Conservation (phyloP, 2,797 vertebrate species). For the Thalassophryne amazonica region DNA sequence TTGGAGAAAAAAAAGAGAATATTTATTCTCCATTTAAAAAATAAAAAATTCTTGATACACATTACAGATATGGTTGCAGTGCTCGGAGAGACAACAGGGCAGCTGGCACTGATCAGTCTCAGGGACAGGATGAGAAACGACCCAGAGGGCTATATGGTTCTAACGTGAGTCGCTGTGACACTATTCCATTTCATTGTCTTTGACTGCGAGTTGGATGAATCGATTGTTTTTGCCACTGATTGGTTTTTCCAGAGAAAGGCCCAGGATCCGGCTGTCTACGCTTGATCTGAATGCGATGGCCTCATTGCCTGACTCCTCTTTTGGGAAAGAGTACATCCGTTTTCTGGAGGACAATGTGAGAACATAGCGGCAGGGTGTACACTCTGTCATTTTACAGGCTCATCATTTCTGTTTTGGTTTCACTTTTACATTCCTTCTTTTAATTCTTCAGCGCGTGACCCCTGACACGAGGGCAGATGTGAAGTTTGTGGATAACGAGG, state of each 20-base stretch:
- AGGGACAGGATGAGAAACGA: conserved; percentile 87
- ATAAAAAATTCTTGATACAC: background rate
- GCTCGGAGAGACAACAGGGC: conserved; percentile 92
- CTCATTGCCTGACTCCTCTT: conserved; percentile 80
- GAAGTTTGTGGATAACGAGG: conserved; percentile 91
- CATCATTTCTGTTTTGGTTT: background rate
- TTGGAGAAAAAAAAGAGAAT: too few species aligned
- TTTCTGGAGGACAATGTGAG: conserved; percentile 92
- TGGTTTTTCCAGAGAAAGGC: conserved; percentile 82
- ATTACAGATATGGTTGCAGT: conserved; percentile 96
- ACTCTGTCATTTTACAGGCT: too few species aligned
- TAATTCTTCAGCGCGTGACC: conserved; percentile 83
- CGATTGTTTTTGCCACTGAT: background rate
- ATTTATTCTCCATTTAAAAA: background rate
- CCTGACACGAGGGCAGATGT: conserved; percentile 89
- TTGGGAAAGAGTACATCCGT: conserved; percentile 87
- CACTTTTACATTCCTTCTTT: background rate
- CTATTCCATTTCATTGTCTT: background rate
- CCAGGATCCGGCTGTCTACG: conserved; percentile 87
- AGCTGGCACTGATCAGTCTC: conserved; percentile 78
- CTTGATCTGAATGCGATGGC: conserved; percentile 80
- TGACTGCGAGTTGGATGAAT: background rate
- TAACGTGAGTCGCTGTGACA: conserved; percentile 77
- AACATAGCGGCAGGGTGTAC: too few species aligned
- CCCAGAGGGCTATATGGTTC: conserved; percentile 85